A percentile compares a stretch with the other conserved stretches of the same genome.
Evolutionary conservation across 1,140 invertebrate species (phyloP).

Genomic region (Drosophila tropicalis): DNA sequence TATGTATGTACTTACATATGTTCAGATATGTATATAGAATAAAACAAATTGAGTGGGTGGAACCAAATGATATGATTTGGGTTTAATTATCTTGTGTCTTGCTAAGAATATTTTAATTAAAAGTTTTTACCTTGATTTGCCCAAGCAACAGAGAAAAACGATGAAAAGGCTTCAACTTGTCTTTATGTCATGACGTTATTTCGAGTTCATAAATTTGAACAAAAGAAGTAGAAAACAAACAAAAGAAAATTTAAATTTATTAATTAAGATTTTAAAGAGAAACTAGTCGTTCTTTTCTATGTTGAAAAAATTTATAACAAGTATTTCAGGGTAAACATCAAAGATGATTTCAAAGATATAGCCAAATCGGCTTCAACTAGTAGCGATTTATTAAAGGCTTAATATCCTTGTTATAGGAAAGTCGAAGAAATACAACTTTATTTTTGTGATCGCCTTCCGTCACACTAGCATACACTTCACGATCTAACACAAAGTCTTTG

Average conservation of each 20-base stretch:
- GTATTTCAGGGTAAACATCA: no score
- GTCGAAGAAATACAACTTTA: constrained; percentile 16
- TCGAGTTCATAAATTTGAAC: no score
- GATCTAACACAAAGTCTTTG: neutral
- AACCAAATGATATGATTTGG: neutral
- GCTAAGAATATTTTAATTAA: constrained; percentile 49
- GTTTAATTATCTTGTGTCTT: constrained; percentile 31
- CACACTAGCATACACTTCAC: constrained; percentile 6
- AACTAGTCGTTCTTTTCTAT: no score
- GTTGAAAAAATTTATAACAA: no score
- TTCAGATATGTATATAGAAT: no score
- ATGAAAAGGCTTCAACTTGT: neutral
- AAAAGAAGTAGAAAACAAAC: no score
- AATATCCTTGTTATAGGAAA: neutral
- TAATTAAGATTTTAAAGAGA: no score
- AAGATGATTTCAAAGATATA: no score
- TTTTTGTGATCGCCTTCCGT: constrained; percentile 31
- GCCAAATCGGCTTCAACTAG: constrained; percentile 32
- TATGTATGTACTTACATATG: neutral
- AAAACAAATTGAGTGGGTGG: neutral
- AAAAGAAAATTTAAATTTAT: no score
- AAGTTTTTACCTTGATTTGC: constrained; percentile 31
- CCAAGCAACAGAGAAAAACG: neutral
- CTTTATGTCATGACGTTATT: no score
- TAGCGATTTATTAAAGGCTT: neutral